A percentile compares a stretch with the other conserved stretches of the same genome.
Evolutionary conservation across 2,113 vertebrate species (phyloP).

Genomic region (Atrichornis clamosus): DNA sequence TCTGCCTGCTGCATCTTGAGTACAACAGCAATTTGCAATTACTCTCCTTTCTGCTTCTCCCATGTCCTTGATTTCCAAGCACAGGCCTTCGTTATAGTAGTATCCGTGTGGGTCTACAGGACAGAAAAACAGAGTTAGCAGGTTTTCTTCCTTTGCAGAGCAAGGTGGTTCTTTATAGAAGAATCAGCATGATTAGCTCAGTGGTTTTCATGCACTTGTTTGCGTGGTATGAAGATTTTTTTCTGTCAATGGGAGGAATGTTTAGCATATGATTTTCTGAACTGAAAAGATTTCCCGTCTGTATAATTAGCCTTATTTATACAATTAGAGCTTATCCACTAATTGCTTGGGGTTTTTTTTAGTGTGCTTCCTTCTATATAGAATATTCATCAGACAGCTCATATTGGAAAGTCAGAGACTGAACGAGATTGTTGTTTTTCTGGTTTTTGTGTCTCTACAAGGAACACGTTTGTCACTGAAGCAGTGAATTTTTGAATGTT

Average conservation of each 20-base stretch:
- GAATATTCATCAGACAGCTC: background rate
- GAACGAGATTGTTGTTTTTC: background rate
- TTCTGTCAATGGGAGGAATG: background rate
- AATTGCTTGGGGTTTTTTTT: background rate
- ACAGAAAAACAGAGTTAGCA: background rate
- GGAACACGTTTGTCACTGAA: background rate
- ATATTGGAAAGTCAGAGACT: background rate
- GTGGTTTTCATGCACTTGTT: background rate
- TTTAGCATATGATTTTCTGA: slow-evolving; percentile 29
- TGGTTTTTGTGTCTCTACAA: background rate
- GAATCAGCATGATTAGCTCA: background rate
- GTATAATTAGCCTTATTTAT: slow-evolving; percentile 39
- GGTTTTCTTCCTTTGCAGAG: background rate
- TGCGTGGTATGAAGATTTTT: background rate
- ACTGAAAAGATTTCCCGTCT: background rate
- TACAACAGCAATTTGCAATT: background rate
- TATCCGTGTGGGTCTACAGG: background rate
- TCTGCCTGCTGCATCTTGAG: background rate
- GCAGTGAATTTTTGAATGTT: background rate
- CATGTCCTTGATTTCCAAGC: background rate
- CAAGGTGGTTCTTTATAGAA: background rate
- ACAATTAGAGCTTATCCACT: slow-evolving; percentile 2
- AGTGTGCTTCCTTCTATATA: background rate
- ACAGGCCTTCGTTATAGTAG: background rate
- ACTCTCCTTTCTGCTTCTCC: background rate